Base-by-base conservation (phyloP, 2,888 invertebrate species). In the Hartigia nigra region DNA sequence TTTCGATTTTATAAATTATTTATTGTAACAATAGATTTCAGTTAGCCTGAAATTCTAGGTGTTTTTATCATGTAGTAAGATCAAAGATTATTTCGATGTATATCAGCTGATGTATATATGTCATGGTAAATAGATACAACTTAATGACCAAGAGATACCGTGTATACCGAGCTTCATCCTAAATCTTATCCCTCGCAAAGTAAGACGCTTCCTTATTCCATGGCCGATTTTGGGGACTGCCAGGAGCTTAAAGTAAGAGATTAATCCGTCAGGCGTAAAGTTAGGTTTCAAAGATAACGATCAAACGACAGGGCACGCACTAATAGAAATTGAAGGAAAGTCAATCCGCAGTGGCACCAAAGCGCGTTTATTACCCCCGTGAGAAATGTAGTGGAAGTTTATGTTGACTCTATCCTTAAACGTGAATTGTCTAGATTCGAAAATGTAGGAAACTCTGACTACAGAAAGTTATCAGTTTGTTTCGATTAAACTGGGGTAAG, bases 211-310 rank as follows among this genome's bases (percentile, higher is more conserved):
- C 23, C 55, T 55, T 55, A 55, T 23, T 55, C 55, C 14, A 1
- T 23, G 23, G 23, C 9, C 55, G 55, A 55, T 55, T 55, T 23
- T 23, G 35, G 34, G 77, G 14, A 36, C 39, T n/a, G n/a, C 34
- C n/a, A 74, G 31, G 69, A 74, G 31, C 31, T 69, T 69, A 69
- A 74, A 31, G 37, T 69, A 70, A 55, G 75, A 75, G 74, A 72
- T 78, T 39, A 55, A 39, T 75, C 70, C 78, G 36, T 37, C 37
- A 72, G 72, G 78, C 78, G 78, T 78, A 78, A 78, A 78, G 78
- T 78, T 78, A 74, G 78, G 39, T 78, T 37, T 75, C 75, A 72
- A 23, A 55, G 70, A 78, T 76, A 76, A 72, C 70, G 72, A 75
- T 55, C 55, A 76, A 78, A 75, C 75, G 12, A 36, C 36, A 35